Base-by-base conservation (phyloP, 2,113 vertebrate species). In the Glaucomys volans region DNA sequence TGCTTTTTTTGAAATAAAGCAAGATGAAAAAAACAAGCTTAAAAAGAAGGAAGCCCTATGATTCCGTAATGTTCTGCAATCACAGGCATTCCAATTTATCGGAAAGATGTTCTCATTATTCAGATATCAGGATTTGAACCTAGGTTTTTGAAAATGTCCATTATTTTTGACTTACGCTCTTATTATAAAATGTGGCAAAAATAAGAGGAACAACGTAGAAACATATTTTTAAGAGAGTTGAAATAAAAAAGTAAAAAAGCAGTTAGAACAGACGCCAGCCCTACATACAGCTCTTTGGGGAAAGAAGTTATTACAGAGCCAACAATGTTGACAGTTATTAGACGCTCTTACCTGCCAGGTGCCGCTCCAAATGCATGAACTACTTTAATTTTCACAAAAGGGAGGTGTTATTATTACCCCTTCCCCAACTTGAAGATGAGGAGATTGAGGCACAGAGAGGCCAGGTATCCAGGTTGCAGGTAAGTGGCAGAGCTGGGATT, bases 131-230 rank as follows among this genome's bases (percentile, higher is more conserved):
- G n/a, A 85, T 69, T 74, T 37, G 75, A 62, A 84, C 40, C 42
- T 44, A 62, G 22, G 81, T 80, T 91, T 89, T 52, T 69, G 26
- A 69, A 76, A 71, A 42, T 47, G 5, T 86, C 59, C 30, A 47
- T 22, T 40, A 47, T 81, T 80, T 37, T 26, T 90, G n/a, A 94
- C 2, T 4, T 79, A 16, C 14, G 59, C 32, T 75, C 13, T 90
- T 52, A 66, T 69, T 44, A 76, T 71, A 76, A 54, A 71, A 71
- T 26, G 13, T 30, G 71, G 22, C 82, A 54, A 89, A 81, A 69
- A 92, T 47, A 93, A 93, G 35, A 84, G 59, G 92, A 57, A 84
- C 57, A 79, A 79, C 86, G 84, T 52, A 64, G 26, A 67, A 66
- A 22, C 54, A 52, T 18, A 17, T 75, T 84, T 89, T 89, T 69